Percentiles rank a stretch among this genome's conserved stretches.
Evolutionary conservation across 2,797 vertebrate species (phyloP).

Genomic region (Sphaeramia orbicularis): DNA sequence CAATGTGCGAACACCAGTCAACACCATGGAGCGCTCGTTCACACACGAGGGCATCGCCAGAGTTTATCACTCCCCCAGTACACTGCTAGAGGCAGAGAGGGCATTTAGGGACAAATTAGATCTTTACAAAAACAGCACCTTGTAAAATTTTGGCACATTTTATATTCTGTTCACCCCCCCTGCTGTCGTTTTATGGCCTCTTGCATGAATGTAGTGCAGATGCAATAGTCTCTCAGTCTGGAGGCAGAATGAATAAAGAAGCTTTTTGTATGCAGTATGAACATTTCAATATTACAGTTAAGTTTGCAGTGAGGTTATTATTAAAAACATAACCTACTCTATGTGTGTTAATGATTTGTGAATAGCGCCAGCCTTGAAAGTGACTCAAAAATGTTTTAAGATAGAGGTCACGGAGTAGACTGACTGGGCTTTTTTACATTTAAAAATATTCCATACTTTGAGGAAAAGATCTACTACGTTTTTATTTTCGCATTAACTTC

Average conservation of each 20-base stretch:
- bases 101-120: slow-evolving; percentile 48
- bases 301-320: slow-evolving; percentile 5
- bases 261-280: slow-evolving; percentile 64
- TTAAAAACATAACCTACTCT: slow-evolving; percentile 5
- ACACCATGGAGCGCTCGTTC: slow-evolving; percentile 60
- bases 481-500: slow-evolving; percentile 1
- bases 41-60: slow-evolving; percentile 56
- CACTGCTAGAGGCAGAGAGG: slow-evolving; percentile 32
- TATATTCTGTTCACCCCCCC: slow-evolving; percentile 51
- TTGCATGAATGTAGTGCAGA: slow-evolving; percentile 42
- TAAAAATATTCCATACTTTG: too few relatives aligned
- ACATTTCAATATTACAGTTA: slow-evolving; percentile 19
- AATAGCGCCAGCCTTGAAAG: slow-evolving; percentile 2
- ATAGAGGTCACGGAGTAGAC: not conserved
- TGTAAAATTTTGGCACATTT: slow-evolving; percentile 59
- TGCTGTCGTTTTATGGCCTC: slow-evolving; percentile 50
- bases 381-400: slow-evolving; percentile 4
- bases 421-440: not conserved
- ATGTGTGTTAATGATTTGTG: slow-evolving; percentile 4
- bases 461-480: not conserved
- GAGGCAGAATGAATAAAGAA: slow-evolving; percentile 66
- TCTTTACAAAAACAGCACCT: slow-evolving; percentile 55
- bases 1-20: slow-evolving; percentile 65
- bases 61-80: slow-evolving; percentile 47
- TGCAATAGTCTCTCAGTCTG: slow-evolving; percentile 72